Evolutionary conservation across 1,140 invertebrate genomes (phyloP).

Genomic region (Danaus melanippus): DNA sequence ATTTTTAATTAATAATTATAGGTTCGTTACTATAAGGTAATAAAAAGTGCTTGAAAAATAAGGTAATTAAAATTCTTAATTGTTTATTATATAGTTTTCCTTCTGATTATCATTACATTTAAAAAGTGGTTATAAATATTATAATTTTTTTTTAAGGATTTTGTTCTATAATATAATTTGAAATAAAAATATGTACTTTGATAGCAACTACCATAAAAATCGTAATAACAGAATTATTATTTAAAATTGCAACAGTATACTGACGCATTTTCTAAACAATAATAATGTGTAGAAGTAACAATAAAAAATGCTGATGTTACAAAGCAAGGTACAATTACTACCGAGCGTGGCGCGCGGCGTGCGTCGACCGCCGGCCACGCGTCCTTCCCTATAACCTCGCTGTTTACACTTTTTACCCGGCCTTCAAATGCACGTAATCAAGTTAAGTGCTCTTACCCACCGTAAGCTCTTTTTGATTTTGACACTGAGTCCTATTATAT

Average conservation of each 20-base stretch:
- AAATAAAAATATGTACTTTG: background rate
- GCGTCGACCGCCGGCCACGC: constrained; percentile 16
- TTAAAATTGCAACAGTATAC: no score
- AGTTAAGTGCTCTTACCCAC: constrained; percentile 64
- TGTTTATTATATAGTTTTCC: no score
- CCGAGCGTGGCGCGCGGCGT: constrained; percentile 27
- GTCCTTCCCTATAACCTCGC: constrained; percentile 3
- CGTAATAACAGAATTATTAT: no score
- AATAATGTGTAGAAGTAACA: no score
- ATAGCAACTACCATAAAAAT: constrained; percentile 2
- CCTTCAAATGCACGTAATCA: constrained; percentile 56
- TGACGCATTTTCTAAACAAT: no score
- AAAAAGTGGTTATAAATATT: background rate
- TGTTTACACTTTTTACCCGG: constrained; percentile 34
- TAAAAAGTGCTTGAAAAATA: no score
- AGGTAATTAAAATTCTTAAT: no score
- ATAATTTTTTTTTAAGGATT: background rate
- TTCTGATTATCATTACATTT: no score
- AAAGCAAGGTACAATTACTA: constrained; percentile 37
- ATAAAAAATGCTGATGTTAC: constrained; percentile 15
- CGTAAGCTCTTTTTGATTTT: constrained; percentile 63
- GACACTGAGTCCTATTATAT: constrained; percentile 47
- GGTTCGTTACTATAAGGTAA: no score
- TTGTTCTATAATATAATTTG: background rate
- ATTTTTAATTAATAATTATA: no score